Base-by-base conservation (phyloP, 92 coral and sea anemone species). In the Virgularia gustaviana region DNA sequence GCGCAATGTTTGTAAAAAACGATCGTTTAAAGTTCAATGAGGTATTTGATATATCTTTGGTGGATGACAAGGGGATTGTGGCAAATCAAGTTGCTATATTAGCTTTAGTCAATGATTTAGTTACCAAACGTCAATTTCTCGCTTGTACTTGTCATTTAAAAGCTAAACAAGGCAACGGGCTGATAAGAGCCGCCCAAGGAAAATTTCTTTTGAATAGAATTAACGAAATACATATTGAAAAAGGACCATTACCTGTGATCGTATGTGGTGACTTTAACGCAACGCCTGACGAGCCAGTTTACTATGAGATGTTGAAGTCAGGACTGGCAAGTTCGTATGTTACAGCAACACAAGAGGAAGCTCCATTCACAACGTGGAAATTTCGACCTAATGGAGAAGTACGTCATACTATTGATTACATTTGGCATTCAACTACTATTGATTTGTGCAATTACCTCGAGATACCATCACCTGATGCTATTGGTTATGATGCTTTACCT, bases 181-280 rank as follows among this genome's bases (percentile, higher is more conserved):
- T 65, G 13, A 76, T 86, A 49, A 91, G 99, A 7, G 42, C 19
- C 29, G 79, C 83, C 3, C 99, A 94, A 76, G 90, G 90, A 29
- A 66, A 61, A 55, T 61, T 67, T 58, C 56, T 94, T 5, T 77
- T 94, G 62, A 80, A 35, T 34, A 55, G 73, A 2, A 61, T 94
- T 33, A 81, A 44, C 36, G 84, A 83, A 27, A 76, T 85, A 42
- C 32, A 72, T 54, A 12, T 72, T 45, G 86, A 76, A 36, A 82
- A 65, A 39, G 85, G 81, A 53, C 80, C 8, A 33, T 49, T 34
- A 31, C 75, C 91, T 25, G 83, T 80, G 0, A 18, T 94, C 16
- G 33, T 94, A 23, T 85, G 89, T 78, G 99, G 99, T 0, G 99
- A 94, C 62, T 94, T 94, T 35, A 94, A 94, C 84, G 99, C 99